phyloP scores from a whole-genome alignment of 1,140 invertebrate species.

The Lordiphosa clarofinis region DNA sequence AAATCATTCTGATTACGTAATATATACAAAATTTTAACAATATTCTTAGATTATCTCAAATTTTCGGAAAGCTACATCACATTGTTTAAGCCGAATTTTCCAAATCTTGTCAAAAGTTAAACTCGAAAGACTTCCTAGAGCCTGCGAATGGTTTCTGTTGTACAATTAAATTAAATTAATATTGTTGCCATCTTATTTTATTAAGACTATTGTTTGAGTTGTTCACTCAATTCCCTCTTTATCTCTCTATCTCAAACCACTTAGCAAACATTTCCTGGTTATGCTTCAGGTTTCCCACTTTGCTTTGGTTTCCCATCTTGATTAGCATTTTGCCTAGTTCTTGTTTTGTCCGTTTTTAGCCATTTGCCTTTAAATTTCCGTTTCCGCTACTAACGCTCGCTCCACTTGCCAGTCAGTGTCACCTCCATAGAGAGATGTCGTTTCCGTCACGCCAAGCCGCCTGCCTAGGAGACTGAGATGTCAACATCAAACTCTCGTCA shows the following conservation, averaged over 20 bases:
- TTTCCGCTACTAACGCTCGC: conserved; percentile 16
- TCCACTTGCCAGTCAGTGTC: conserved; percentile 15
- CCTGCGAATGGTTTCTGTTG: no score
- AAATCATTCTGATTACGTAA: no score
- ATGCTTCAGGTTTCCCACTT: neutral
- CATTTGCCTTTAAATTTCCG: conserved; percentile 48
- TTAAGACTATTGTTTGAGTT: no score
- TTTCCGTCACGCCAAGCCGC: conserved; percentile 23
- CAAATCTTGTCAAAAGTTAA: no score
- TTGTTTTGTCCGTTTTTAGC: conserved; percentile 23
- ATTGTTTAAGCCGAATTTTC: no score
- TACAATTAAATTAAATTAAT: no score
- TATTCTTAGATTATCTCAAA: no score
- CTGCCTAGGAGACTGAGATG: conserved; percentile 15
- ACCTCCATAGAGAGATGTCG: conserved; percentile 34
- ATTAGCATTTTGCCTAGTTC: conserved; percentile 34
- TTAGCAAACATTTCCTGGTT: conserved; percentile 3
- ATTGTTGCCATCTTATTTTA: no score
- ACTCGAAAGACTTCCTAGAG: no score
- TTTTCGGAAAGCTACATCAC: no score
- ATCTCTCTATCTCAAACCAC: neutral
- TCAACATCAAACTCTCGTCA: conserved; percentile 29
- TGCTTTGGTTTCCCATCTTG: conserved; percentile 23
- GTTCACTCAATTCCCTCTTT: no score
- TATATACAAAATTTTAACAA: no score